Conservation (phyloP, 2,113 vertebrate species). For the Bostrychus sinensis region DNA sequence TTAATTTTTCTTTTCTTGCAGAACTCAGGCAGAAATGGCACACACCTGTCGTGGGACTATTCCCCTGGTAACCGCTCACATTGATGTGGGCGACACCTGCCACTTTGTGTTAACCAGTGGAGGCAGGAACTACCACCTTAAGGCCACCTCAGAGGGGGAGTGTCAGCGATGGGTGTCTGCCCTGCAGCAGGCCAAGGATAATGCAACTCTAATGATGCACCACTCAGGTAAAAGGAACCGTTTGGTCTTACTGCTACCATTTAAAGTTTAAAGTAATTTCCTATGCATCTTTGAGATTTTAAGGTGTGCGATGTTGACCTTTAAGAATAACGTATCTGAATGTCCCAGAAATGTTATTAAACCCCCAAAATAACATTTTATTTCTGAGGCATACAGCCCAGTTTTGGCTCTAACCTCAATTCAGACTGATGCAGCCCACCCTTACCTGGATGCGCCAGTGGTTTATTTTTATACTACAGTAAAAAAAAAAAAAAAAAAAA, state of each 20-base stretch:
- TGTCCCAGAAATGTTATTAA: slow-evolving; percentile 10
- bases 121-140: slow-evolving; percentile 92
- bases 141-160: slow-evolving; percentile 89
- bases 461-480: background rate
- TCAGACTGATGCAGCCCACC: slow-evolving; percentile 26
- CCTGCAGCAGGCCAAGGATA: slow-evolving; percentile 90
- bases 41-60: slow-evolving; percentile 95
- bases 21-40: slow-evolving; percentile 96
- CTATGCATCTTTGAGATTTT: too few relatives aligned
- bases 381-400: slow-evolving; percentile 15
- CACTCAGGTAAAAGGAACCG: slow-evolving; percentile 85
- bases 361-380: slow-evolving; percentile 1
- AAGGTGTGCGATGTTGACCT: too few relatives aligned
- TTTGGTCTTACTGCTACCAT: background rate
- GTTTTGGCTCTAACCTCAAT: slow-evolving; percentile 42
- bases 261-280: too few relatives aligned
- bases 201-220: slow-evolving; percentile 85
- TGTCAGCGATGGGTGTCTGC: slow-evolving; percentile 91
- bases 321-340: background rate
- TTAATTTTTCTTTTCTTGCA: slow-evolving; percentile 51
- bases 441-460: slow-evolving; percentile 36
- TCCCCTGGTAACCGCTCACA: slow-evolving; percentile 87
- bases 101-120: slow-evolving; percentile 89
- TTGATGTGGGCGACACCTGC: slow-evolving; percentile 90
- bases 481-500: background rate